Conservation (phyloP, 2,797 vertebrate species). For the Onychomys arenicola region DNA sequence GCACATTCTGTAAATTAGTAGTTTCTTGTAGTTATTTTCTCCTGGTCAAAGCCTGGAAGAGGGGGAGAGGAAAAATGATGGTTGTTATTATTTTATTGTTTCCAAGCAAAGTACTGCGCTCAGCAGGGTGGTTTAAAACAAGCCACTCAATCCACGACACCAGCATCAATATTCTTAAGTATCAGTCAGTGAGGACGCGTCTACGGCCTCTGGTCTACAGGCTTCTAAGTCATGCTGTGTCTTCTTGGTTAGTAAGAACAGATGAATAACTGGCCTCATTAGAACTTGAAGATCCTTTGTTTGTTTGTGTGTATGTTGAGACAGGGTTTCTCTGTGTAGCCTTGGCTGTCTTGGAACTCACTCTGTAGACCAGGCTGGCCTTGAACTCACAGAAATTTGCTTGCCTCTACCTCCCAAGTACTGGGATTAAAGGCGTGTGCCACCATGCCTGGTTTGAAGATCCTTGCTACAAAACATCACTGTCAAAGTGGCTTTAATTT, state of each 20-base stretch:
- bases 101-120: slow-evolving; percentile 76
- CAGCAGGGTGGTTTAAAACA: slow-evolving; percentile 76
- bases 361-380: no score
- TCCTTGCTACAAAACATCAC: neutral
- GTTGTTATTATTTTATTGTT: slow-evolving; percentile 83
- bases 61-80: slow-evolving; percentile 78
- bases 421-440: neutral
- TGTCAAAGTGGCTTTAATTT: slow-evolving; percentile 36
- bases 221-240: neutral
- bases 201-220: slow-evolving; percentile 51
- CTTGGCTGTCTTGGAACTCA: neutral
- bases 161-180: slow-evolving; percentile 74
- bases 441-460: neutral
- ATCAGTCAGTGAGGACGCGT: slow-evolving; percentile 72
- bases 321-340: neutral
- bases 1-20: slow-evolving; percentile 84
- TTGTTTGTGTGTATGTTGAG: neutral
- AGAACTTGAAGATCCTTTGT: neutral
- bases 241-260: neutral
- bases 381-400: neutral
- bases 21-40: slow-evolving; percentile 83
- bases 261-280: neutral
- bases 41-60: slow-evolving; percentile 76
- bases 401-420: neutral
- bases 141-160: slow-evolving; percentile 78